A percentile compares a stretch with the other conserved stretches of the same genome.
phyloP scores from a whole-genome alignment of 2,888 invertebrate genomes.

The Corythucha ciliata region DNA sequence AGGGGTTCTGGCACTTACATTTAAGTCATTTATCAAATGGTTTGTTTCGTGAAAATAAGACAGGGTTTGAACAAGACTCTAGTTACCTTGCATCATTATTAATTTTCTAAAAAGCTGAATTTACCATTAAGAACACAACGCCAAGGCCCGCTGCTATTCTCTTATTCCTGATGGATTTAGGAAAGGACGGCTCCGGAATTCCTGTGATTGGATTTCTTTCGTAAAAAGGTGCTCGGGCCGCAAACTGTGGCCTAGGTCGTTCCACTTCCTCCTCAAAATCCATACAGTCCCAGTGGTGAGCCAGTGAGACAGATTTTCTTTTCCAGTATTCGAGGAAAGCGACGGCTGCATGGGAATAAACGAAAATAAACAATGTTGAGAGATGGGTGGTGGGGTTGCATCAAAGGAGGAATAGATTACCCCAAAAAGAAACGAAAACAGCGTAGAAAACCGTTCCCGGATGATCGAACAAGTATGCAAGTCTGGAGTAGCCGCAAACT shows the following conservation, averaged over 20 bases:
- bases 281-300: slow-evolving; percentile 50
- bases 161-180: slow-evolving; percentile 43
- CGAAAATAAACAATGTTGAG: neutral
- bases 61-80: too few relatives aligned
- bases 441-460: slow-evolving; percentile 49
- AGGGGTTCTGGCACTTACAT: too few relatives aligned
- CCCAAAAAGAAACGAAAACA: slow-evolving; percentile 48
- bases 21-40: too few relatives aligned
- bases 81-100: too few relatives aligned
- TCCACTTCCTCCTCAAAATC: slow-evolving; percentile 50
- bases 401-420: slow-evolving; percentile 37
- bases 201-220: slow-evolving; percentile 49
- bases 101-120: too few relatives aligned
- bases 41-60: too few relatives aligned
- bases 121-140: slow-evolving; percentile 47
- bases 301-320: slow-evolving; percentile 46
- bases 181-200: slow-evolving; percentile 47
- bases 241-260: slow-evolving; percentile 48
- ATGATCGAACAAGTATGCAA: slow-evolving; percentile 50
- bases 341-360: slow-evolving; percentile 42
- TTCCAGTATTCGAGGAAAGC: slow-evolving; percentile 52
- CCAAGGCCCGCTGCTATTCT: slow-evolving; percentile 47
- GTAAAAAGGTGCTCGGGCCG: slow-evolving; percentile 45
- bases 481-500: slow-evolving; percentile 45
- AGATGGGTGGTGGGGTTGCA: neutral